Evolutionary conservation across 1,140 invertebrate species (phyloP).

Genomic region (Drosophila cardini): DNA sequence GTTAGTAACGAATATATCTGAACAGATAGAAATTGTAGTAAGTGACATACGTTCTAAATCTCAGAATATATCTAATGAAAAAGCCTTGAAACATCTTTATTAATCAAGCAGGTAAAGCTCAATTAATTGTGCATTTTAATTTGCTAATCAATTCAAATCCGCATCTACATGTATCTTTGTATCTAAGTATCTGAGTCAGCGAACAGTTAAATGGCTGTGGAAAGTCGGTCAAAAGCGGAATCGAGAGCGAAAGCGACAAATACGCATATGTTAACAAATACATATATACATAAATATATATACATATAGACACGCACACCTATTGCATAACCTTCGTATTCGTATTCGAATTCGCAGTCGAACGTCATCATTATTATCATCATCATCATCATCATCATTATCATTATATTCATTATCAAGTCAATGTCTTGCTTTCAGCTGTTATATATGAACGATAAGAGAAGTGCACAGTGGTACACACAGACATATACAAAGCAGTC

Average conservation of each 20-base stretch:
- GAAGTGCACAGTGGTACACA: slow-evolving; percentile 6
- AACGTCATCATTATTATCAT: slow-evolving; percentile 8
- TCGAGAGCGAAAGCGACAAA: slow-evolving; percentile 19
- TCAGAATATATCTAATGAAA: no score
- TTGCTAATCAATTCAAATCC: not conserved
- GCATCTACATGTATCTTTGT: no score
- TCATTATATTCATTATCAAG: slow-evolving; percentile 39
- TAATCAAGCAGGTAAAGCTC: no score
- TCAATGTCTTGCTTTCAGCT: slow-evolving; percentile 34
- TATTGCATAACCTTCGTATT: slow-evolving; percentile 62
- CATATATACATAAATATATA: not conserved
- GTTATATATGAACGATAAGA: slow-evolving; percentile 2
- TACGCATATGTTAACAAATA: not conserved
- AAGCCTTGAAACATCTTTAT: no score
- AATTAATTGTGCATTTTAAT: no score
- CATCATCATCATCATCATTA: slow-evolving; percentile 37
- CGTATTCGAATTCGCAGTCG: not conserved
- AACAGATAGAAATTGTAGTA: no score
- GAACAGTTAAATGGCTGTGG: not conserved
- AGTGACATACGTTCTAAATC: no score
- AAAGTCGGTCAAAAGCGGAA: slow-evolving; percentile 6
- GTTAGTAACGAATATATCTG: no score
- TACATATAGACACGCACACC: not conserved
- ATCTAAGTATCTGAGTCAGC: not conserved
- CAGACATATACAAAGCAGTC: not conserved